A percentile compares a stretch with the other conserved stretches of the same genome.
Evolutionary conservation across 37 sponge, comb jelly and placozoan species (phyloP).

Genomic region (Tethya wilhelma): DNA sequence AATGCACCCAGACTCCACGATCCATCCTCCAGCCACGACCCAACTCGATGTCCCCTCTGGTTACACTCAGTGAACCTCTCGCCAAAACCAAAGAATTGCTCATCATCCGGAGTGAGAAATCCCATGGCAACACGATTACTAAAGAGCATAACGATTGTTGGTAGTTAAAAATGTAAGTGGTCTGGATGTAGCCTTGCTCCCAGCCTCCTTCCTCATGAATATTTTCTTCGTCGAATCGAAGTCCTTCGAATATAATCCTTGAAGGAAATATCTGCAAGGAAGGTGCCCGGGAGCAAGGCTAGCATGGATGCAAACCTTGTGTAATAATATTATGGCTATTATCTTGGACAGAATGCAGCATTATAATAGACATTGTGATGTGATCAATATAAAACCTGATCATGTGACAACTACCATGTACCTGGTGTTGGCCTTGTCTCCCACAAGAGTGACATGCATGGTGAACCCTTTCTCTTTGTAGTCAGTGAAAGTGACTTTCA

Average conservation of each 20-base stretch:
- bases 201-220: no score
- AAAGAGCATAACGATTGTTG: neutral
- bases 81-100: slow-evolving; percentile 69
- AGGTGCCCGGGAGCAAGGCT: no score
- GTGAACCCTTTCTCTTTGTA: slow-evolving; percentile 29
- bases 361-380: no score
- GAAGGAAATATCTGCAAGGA: no score
- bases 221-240: no score
- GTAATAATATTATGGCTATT: no score
- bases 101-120: slow-evolving; percentile 46
- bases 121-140: slow-evolving; percentile 58
- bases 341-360: no score
- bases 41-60: slow-evolving; percentile 64
- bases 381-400: no score
- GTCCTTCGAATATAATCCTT: no score
- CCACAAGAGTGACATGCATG: slow-evolving; percentile 32
- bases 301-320: no score
- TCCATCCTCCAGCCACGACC: slow-evolving; percentile 73
- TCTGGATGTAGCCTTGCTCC: no score
- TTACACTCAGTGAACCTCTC: slow-evolving; percentile 62
- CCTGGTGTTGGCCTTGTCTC: slow-evolving; percentile 20
- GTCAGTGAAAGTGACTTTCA: slow-evolving; percentile 16
- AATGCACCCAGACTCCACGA: slow-evolving; percentile 59
- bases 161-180: neutral
- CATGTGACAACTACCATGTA: no score